A percentile compares a stretch with the other conserved stretches of the same genome.
phyloP scores from a whole-genome alignment of 2,888 invertebrate species.

The Calliphora vomitoria region DNA sequence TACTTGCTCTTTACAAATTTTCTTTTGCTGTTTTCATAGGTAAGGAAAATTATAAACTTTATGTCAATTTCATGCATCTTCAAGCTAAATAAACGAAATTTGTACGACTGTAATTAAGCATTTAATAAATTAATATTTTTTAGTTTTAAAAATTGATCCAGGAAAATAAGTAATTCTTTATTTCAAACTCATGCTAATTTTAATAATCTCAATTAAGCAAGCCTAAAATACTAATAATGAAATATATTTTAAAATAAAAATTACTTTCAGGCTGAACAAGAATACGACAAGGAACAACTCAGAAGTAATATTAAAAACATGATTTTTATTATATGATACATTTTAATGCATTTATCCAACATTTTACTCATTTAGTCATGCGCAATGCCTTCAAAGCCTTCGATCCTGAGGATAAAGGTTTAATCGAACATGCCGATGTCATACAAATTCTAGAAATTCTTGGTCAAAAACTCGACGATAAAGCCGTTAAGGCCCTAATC shows the following conservation, averaged over 20 bases:
- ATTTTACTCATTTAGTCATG: constrained; percentile 87
- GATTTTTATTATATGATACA: not conserved
- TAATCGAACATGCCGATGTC: constrained; percentile 93
- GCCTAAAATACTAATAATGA: not conserved
- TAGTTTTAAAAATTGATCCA: too few relatives aligned
- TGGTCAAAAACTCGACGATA: constrained; percentile 94
- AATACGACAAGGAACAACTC: constrained; percentile 91
- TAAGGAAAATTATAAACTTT: too few relatives aligned
- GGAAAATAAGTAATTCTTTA: not conserved
- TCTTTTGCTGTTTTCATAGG: too few relatives aligned
- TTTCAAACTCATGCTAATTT: constrained; percentile 34
- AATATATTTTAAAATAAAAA: not conserved
- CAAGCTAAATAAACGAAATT: too few relatives aligned
- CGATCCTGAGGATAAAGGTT: constrained; percentile 94
- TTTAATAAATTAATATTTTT: too few relatives aligned
- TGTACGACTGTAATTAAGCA: too few relatives aligned
- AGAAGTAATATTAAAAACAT: constrained; percentile 86
- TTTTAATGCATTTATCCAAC: not conserved
- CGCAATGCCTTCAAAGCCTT: constrained; percentile 96
- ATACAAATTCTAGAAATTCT: constrained; percentile 95
- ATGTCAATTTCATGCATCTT: too few relatives aligned
- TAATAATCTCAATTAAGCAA: not conserved
- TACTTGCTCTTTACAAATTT: too few relatives aligned
- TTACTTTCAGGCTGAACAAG: constrained; percentile 86
- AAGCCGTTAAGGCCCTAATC: constrained; percentile 91